Conservation (phyloP, 2,113 vertebrate species). For the Dasypus novemcinctus region DNA sequence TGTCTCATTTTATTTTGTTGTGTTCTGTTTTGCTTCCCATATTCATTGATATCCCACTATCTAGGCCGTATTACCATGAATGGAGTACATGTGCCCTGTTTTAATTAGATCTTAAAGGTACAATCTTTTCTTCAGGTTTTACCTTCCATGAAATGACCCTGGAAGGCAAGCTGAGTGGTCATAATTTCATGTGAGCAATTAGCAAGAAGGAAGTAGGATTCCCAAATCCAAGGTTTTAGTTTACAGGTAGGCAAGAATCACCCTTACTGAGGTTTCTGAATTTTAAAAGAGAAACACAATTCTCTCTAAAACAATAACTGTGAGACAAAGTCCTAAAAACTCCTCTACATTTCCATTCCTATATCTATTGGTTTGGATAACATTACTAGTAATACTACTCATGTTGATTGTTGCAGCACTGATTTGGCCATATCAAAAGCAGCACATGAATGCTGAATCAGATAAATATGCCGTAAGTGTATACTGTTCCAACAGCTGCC, state of each 20-base stretch:
- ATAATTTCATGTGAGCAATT: slow-evolving; percentile 50
- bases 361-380: background rate
- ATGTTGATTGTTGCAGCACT: background rate
- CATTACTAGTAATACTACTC: background rate
- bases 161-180: background rate
- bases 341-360: background rate
- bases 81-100: background rate
- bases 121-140: background rate
- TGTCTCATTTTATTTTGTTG: background rate
- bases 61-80: background rate
- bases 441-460: background rate
- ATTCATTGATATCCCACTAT: background rate
- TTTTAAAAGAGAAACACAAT: slow-evolving; percentile 16
- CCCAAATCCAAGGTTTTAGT: slow-evolving; percentile 7
- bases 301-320: slow-evolving; percentile 17
- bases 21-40: background rate
- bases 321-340: slow-evolving; percentile 30
- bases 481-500: background rate
- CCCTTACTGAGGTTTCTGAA: background rate
- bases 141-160: background rate
- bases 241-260: background rate
- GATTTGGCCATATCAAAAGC: background rate
- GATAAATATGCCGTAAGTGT: background rate
- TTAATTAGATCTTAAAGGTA: background rate
- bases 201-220: background rate